Base-by-base conservation (phyloP, 2,113 vertebrate species). In the Patagioenas fasciata region DNA sequence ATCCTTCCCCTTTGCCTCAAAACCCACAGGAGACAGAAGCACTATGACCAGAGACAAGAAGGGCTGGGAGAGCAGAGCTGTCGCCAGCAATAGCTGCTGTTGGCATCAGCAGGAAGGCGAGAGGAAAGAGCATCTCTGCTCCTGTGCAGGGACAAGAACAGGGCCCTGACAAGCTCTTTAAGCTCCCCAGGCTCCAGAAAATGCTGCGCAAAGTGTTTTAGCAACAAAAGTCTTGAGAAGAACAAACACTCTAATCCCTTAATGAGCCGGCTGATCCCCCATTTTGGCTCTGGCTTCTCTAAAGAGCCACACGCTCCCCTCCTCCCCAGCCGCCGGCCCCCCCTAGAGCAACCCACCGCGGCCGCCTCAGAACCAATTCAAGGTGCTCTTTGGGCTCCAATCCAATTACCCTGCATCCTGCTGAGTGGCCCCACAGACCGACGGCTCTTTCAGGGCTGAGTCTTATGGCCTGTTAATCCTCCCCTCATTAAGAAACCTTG, bases 191-290 rank as follows among this genome's bases (percentile, higher is more conserved):
- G 98, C 97, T 98, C 98, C 98, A 98, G 98, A 98, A 98, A 98
- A 98, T 98, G 98, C 98, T 98, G 98, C 94, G 97, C 98, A 98
- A 99, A 98, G 98, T 98, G 98, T 98, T 99, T 98, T 98, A 98
- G 97, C 97, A 98, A 98, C 98, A 99, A 98, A 98, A 97, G 98
- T 98, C 98, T 98, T 97, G 97, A 98, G 97, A 98, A 98, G 98
- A 98, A 98, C 98, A 98, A 99, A 98, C 98, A 98, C 98, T 98
- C 98, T 98, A 99, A 99, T 98, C 98, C 98, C 98, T 98, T 99
- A 99, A 99, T 99, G 98, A 99, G 98, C 98, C 98, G 98, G 98
- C 98, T 98, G 98, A 98, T 98, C 98, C 95, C 98, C 97, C 98
- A 98, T 98, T 97, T 98, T 98, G 98, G 97, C 98, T 98, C 98